Evolutionary conservation across 2,888 invertebrate species (phyloP).

Genomic region (Drosophila suboccidentalis): DNA sequence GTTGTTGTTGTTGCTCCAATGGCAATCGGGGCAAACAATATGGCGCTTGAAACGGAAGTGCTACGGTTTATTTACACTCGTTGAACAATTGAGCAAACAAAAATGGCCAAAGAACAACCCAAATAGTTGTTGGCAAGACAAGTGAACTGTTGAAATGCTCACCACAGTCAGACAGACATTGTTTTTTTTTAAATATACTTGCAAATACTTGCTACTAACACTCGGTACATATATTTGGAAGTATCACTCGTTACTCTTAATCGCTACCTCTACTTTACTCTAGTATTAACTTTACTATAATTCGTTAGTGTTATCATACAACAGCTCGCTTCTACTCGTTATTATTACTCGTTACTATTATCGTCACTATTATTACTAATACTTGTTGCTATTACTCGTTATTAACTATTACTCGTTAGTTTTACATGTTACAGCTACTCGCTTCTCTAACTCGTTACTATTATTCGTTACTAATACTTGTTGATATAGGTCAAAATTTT

Average conservation of each 20-base stretch:
- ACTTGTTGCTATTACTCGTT: background rate
- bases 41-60: constrained; percentile 61
- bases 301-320: too few relatives aligned
- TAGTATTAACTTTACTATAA: too few relatives aligned
- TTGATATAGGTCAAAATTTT: background rate
- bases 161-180: constrained; percentile 14
- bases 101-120: constrained; percentile 46
- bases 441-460: background rate
- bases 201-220: background rate
- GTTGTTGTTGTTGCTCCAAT: constrained; percentile 45
- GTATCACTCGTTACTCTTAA: background rate
- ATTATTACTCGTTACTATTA: background rate
- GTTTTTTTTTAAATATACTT: background rate
- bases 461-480: too few relatives aligned
- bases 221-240: background rate
- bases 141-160: constrained; percentile 55
- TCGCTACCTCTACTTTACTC: background rate
- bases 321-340: too few relatives aligned
- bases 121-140: constrained; percentile 39
- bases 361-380: too few relatives aligned
- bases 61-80: constrained; percentile 70
- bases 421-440: background rate
- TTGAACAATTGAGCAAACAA: constrained; percentile 68
- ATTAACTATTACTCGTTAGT: background rate
- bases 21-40: constrained; percentile 65